These are phyloP conservation scores for Notodonta dromedarius DNA, from an alignment of 2,888 invertebrate genomes.

Conservation along the genomic window DNA sequence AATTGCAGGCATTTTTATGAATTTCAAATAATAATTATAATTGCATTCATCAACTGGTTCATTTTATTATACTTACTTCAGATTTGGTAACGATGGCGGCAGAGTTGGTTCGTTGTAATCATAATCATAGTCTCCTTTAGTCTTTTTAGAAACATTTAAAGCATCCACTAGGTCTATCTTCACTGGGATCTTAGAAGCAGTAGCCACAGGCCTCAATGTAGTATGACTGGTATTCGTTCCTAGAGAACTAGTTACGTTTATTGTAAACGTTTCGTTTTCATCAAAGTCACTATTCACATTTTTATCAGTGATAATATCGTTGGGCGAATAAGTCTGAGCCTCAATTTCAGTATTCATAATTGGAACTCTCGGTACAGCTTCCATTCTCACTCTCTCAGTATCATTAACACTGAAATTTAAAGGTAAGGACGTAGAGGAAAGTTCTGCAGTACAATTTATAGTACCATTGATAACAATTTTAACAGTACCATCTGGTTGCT, in stretches of 20 bases:
- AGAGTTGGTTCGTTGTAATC: conserved; percentile 89
- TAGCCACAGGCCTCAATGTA: conserved; percentile 41
- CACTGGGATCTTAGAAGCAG: conserved; percentile 59
- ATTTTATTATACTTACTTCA: conserved; percentile 82
- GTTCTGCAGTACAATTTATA: conserved; percentile 74
- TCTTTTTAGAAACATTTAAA: conserved; percentile 81
- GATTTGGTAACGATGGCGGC: conserved; percentile 92
- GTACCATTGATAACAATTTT: conserved; percentile 75
- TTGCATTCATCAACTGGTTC: too few species aligned
- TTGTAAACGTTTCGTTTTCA: conserved; percentile 81
- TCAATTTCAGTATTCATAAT: conserved; percentile 55
- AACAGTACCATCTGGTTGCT: conserved; percentile 66
- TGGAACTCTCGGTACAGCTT: conserved; percentile 60
- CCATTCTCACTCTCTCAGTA: conserved; percentile 50
- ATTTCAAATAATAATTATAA: too few species aligned
- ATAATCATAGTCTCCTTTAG: conserved; percentile 86
- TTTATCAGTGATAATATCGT: conserved; percentile 73
- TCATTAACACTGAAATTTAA: conserved; percentile 56
- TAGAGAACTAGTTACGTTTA: conserved; percentile 83
- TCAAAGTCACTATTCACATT: conserved; percentile 62
- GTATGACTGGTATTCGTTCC: conserved; percentile 69
- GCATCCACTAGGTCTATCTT: conserved; percentile 62
- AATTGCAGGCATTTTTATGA: too few species aligned
- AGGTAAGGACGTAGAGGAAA: conserved; percentile 71
- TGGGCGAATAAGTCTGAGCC: conserved; percentile 63